phyloP scores from a whole-genome alignment of 2,888 invertebrate species.

The Trissolcus brochymenae region DNA sequence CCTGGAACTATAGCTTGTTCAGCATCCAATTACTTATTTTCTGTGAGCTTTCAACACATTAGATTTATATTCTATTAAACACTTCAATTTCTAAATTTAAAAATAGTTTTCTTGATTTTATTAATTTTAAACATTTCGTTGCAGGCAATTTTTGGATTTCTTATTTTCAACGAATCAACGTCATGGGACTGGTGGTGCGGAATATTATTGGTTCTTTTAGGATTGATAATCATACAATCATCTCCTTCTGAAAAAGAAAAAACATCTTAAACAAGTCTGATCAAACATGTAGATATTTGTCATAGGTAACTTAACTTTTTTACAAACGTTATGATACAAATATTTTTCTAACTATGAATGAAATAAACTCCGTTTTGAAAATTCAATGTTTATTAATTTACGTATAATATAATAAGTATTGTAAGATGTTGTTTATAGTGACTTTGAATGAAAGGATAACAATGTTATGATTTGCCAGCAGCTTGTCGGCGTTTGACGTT shows the following conservation, averaged over 20 bases:
- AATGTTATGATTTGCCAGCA: neutral
- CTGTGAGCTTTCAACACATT: slow-evolving; percentile 78
- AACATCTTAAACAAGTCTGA: no score
- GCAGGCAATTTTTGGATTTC: slow-evolving; percentile 84
- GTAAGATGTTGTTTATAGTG: no score
- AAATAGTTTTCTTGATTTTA: no score
- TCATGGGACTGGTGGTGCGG: slow-evolving; percentile 85
- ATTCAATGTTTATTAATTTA: slow-evolving; percentile 7
- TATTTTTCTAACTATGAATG: no score
- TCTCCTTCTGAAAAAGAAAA: slow-evolving; percentile 63
- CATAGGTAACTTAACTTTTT: no score
- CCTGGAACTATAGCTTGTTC: slow-evolving; percentile 82
- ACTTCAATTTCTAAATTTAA: no score
- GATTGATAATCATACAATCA: slow-evolving; percentile 75
- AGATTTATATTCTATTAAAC: neutral
- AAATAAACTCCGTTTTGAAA: neutral
- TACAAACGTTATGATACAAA: no score
- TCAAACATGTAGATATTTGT: no score
- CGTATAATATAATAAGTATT: slow-evolving; percentile 3
- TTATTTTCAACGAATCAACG: slow-evolving; percentile 84
- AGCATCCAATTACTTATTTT: slow-evolving; percentile 81
- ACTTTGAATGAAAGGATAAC: no score
- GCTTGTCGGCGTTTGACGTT: slow-evolving; percentile 87
- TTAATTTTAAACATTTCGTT: slow-evolving; percentile 6
- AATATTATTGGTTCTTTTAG: slow-evolving; percentile 82